Conservation (phyloP, 2,888 invertebrate species). For the Lasioglossum vierecki region DNA sequence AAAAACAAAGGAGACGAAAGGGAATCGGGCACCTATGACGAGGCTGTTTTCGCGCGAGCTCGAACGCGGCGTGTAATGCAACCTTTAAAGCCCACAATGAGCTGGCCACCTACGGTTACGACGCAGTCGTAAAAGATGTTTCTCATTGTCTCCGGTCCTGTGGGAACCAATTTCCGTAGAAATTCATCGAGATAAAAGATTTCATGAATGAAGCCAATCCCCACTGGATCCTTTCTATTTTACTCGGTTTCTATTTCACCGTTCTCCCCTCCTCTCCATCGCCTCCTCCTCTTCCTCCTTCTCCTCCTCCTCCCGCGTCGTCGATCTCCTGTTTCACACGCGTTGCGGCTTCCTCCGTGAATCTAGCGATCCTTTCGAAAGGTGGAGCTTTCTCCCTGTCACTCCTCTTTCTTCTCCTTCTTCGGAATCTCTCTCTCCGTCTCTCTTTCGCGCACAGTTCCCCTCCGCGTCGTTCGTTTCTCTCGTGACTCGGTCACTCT, state of each 20-base stretch:
- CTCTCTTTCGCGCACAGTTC: not conserved
- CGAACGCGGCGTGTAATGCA: constrained; percentile 56
- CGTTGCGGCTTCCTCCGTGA: constrained; percentile 40
- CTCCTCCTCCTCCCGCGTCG: not conserved
- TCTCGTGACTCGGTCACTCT: constrained; percentile 6
- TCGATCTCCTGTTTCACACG: constrained; percentile 49
- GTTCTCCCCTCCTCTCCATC: constrained; percentile 21
- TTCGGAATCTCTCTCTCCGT: not conserved
- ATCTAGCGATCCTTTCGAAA: constrained; percentile 55
- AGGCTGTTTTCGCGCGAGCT: constrained; percentile 55
- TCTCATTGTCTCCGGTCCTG: constrained; percentile 70
- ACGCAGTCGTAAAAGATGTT: constrained; percentile 62
- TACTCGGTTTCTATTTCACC: constrained; percentile 57
- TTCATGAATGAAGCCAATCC: constrained; percentile 78
- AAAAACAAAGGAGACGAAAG: constrained; percentile 34
- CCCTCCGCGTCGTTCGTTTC: constrained; percentile 3
- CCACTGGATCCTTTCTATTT: constrained; percentile 58
- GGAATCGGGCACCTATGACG: constrained; percentile 47
- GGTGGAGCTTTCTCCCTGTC: constrained; percentile 47
- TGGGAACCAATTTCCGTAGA: constrained; percentile 77
- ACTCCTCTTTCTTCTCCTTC: constrained; percentile 11
- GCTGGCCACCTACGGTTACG: constrained; percentile 62
- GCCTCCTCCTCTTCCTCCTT: not conserved
- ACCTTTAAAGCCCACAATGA: constrained; percentile 59
- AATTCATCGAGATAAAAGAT: constrained; percentile 74